Base-by-base conservation (phyloP, 2,113 vertebrate species). In the Lophius piscatorius region DNA sequence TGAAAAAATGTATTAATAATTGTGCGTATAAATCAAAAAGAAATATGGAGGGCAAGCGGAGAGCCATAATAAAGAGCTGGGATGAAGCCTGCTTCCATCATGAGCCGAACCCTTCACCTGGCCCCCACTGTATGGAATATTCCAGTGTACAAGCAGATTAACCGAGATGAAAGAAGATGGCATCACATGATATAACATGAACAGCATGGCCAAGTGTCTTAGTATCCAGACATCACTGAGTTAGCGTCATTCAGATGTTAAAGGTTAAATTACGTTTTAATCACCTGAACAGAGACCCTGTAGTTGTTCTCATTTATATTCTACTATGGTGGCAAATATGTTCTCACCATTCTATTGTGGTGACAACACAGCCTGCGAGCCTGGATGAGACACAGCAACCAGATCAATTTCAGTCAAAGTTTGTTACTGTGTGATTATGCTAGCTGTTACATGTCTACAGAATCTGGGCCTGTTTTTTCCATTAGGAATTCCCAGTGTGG, bases 81-180 rank as follows among this genome's bases (percentile, higher is more conserved):
- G 64, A 70, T 28, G 48, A 49, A 26, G 42, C 41, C 46, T 34
- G 17, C 21, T 67, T 59, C 52, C 51, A 44, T 70, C 34, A 50
- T 34, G 17, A 39, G 44, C 63, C 78, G 52, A 70, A 62, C 79
- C 77, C 77, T 26, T 69, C 76, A 83, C 73, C 81, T 83, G 80
- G 67, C 61, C 54, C 1, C 8, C 24, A 24, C 7, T 14, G 47
- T 36, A 31, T 29, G 64, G 70, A 83, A 84, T 78, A 71, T 68
- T 86, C 70, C 80, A 84, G 78, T 78, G 35, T 39, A 17, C 1
- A 10, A 63, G 52, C 73, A 74, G 78, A 61, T 76, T 61, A 63
- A 51, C 38, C 36, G 4, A 61, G 72, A 69, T 66, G 55, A 81
- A 76, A 79, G 57, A 50, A 28, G 54, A 20, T n/a, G 3, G 33